phyloP scores from a whole-genome alignment of 1,140 invertebrate species.

The Telenomus remus region DNA sequence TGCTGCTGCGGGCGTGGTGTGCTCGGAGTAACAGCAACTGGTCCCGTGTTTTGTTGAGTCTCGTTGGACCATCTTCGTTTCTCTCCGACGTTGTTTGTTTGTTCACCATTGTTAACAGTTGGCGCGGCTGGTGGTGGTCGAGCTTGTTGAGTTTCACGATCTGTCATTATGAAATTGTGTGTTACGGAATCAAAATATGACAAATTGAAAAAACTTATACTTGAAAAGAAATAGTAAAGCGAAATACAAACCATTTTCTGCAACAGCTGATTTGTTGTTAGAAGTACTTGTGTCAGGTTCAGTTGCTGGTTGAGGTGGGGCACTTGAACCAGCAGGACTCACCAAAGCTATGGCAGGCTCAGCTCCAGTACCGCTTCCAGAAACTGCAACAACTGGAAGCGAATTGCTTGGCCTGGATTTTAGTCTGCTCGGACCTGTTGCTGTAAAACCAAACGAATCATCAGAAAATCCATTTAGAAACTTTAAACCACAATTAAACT shows the following conservation, averaged over 20 bases:
- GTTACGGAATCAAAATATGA: too few species aligned
- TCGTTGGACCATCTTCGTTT: slow-evolving; percentile 26
- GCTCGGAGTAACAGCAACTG: slow-evolving; percentile 14
- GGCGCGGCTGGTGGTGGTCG: background rate
- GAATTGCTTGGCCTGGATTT: slow-evolving; percentile 76
- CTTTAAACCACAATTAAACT: too few species aligned
- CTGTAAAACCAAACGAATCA: slow-evolving; percentile 55
- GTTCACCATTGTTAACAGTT: slow-evolving; percentile 22
- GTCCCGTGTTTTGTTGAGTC: slow-evolving; percentile 2
- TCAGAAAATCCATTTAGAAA: slow-evolving; percentile 13
- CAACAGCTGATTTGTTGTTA: slow-evolving; percentile 66
- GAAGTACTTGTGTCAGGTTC: slow-evolving; percentile 73
- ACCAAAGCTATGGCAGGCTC: slow-evolving; percentile 72
- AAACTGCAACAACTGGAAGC: slow-evolving; percentile 72
- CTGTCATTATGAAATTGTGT: slow-evolving; percentile 17
- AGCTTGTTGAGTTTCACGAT: slow-evolving; percentile 55
- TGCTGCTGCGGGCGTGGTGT: slow-evolving; percentile 7
- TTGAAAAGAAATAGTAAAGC: slow-evolving; percentile 1
- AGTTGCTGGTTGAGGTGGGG: slow-evolving; percentile 71
- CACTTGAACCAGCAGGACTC: slow-evolving; percentile 69
- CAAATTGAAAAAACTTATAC: background rate
- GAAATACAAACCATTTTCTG: slow-evolving; percentile 65
- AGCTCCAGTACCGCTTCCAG: slow-evolving; percentile 65
- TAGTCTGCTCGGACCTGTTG: slow-evolving; percentile 74
- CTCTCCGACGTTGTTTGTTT: slow-evolving; percentile 16